These are phyloP conservation scores for Pseudanteris insignis DNA, from an alignment of 2,888 invertebrate species.

Conservation along the genomic window DNA sequence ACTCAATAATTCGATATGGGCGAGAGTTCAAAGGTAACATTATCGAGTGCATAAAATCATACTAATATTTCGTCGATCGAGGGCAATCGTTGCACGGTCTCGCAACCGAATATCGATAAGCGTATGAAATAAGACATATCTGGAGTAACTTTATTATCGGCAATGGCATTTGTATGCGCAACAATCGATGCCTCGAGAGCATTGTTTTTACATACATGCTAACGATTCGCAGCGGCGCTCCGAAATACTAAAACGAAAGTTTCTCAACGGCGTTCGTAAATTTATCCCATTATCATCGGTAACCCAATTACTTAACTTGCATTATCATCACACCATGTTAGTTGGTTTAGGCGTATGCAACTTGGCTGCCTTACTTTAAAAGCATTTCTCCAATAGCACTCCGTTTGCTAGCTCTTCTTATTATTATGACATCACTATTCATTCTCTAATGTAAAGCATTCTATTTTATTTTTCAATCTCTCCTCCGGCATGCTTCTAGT, in stretches of 20 bases:
- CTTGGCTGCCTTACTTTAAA: constrained; percentile 18
- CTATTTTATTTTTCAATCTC: constrained; percentile 32
- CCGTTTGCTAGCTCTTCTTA: constrained; percentile 12
- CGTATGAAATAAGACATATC: constrained; percentile 13
- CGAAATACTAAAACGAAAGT: too few relatives aligned
- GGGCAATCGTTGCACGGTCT: constrained; percentile 4
- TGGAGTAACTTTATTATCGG: constrained; percentile 16
- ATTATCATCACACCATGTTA: constrained; percentile 19
- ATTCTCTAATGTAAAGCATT: constrained; percentile 34
- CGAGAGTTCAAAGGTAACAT: too few relatives aligned
- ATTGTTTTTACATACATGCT: constrained; percentile 31
- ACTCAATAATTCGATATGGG: too few relatives aligned
- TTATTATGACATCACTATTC: constrained; percentile 19
- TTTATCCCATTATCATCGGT: constrained; percentile 26
- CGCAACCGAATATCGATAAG: constrained; percentile 13
- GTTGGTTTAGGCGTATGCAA: constrained; percentile 6
- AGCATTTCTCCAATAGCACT: constrained; percentile 22
- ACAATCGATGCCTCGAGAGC: constrained; percentile 11
- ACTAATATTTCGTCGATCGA: not conserved
- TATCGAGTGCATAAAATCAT: constrained; percentile 10
- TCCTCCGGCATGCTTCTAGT: constrained; percentile 9
- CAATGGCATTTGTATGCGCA: constrained; percentile 5
- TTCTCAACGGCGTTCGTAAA: constrained; percentile 1
- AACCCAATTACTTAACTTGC: constrained; percentile 29
- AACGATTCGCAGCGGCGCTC: too few relatives aligned